These are phyloP conservation scores for Solen grandis DNA, from an alignment of 1,140 invertebrate genomes.

Conservation along the genomic window DNA sequence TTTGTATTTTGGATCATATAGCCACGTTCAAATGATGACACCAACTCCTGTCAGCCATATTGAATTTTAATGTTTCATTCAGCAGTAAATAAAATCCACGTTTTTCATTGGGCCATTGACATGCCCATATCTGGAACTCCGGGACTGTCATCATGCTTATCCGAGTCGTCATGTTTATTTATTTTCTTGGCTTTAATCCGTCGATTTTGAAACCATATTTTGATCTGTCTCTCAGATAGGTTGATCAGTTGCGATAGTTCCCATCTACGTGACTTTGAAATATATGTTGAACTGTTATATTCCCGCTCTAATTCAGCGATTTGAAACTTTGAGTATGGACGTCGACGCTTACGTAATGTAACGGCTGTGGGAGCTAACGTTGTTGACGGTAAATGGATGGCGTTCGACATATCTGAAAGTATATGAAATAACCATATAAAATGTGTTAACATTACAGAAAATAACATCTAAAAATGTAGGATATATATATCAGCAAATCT, in stretches of 20 bases:
- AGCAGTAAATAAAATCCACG: conserved; percentile 32
- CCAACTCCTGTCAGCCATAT: no score
- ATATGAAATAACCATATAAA: no score
- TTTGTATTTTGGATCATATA: no score
- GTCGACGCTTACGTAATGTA: conserved; percentile 87
- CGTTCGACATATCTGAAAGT: conserved; percentile 65
- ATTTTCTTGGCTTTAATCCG: conserved; percentile 95
- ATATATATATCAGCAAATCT: no score
- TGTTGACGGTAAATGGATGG: conserved; percentile 75
- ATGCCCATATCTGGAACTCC: conserved; percentile 47
- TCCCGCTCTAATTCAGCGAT: conserved; percentile 95
- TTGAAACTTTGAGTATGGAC: conserved; percentile 97
- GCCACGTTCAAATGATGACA: no score
- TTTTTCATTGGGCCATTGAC: conserved; percentile 62
- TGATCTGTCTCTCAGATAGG: conserved; percentile 95
- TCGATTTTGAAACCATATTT: conserved; percentile 99
- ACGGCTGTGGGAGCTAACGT: conserved; percentile 75
- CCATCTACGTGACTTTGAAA: conserved; percentile 95
- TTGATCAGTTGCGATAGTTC: conserved; percentile 96
- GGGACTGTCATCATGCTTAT: conserved; percentile 52
- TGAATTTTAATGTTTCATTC: conserved; percentile 24
- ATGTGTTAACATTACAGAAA: no score
- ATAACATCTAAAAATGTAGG: no score
- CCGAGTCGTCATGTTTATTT: conserved; percentile 72
- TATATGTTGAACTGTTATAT: conserved; percentile 97